Base-by-base conservation (phyloP, 2,797 vertebrate genomes). In the Rhinogobio ventralis region DNA sequence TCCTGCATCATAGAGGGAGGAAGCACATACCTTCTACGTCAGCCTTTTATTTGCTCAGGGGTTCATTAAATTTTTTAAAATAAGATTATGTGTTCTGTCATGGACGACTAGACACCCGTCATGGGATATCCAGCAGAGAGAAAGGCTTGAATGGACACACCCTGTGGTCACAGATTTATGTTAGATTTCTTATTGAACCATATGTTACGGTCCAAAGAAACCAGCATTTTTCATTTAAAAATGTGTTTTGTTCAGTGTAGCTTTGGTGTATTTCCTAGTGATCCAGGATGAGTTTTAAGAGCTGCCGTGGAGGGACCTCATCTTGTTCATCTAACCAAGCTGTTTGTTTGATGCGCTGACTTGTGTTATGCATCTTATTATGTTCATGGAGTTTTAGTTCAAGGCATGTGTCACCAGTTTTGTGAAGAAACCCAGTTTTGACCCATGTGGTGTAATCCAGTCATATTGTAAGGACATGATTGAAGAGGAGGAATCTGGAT, bases 121-220 rank as follows among this genome's bases (percentile, higher is more conserved):
- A 94, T 94, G 95, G 93, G 96, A 95, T 97, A 93, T 93, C 91
- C 93, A 85, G 91, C 92, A 92, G 95, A 97, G 96, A 96, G 96
- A 96, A 96, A 95, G 96, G 95, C 96, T 95, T 98, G 95, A 95
- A 92, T 93, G 30, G 20, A 78, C 15, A 84, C 84, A 89, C 87
- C 86, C 90, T 89, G 89, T 89, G 88, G 28, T 71, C 64, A 67
- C 25, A 19, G 36, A 79, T 86, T 39, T n/a, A 17, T 6, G 7
- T 83, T 64, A 20, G 11, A 15, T 39, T 74, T 30, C 33, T 10
- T 71, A 30, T 57, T 72, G 2, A 53, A n/a, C 1, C 15, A 14
- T n/a, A 46, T 69, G 46, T 53, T 68, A 30, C 25, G 0, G 10
- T 33, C 7, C 3, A 66, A 49, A 79, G 17, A 39, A n/a, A 45